Base-by-base conservation (phyloP, 2,113 vertebrate genomes). In the Crocuta crocuta region DNA sequence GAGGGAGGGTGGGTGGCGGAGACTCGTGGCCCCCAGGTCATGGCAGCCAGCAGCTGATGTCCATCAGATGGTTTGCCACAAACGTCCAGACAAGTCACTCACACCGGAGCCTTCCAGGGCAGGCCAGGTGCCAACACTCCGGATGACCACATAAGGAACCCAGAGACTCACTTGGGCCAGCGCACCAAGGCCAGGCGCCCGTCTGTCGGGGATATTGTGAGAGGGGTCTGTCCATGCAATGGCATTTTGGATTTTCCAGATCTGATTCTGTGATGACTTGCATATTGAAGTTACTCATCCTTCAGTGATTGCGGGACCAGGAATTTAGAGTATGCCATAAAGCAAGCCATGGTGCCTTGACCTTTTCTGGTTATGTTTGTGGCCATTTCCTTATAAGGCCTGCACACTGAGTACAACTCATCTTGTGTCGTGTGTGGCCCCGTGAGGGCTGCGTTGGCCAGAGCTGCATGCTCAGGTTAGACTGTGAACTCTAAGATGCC, bases 381-480 rank as follows among this genome's bases (percentile, higher is more conserved):
- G 21, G 33, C 71, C 43, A 1, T 53, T 35, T 39, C 1, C 87
- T n/a, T 17, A 0, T 2, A 39, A 87, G 86, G 4, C 55, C 35
- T 7, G 50, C 26, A 0, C n/a, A 0, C 3, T 0, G 10, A 13
- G 63, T 43, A 6, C 65, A 12, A 1, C 43, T 39, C 61, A 6
- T 11, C 31, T 17, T 8, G 8, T 35, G 31, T 33, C 26, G 2
- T 4, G 0, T 45, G 7, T 19, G 31, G 4, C 31, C 63, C 48
- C 5, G 10, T 5, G 23, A 73, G 55, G 53, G 17, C 19, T 2
- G 0, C 11, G 0, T 2, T 11, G 26, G n/a, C 66, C 24, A 5
- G 1, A 28, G 61, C 58, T 0, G 0, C 2, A 0, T 0, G 48
- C 8, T 8, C n/a, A 21, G 21, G 16, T 10, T 4, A 13, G 74